A percentile compares a stretch with the other conserved stretches of the same genome.
Evolutionary conservation across 2,113 vertebrate species (phyloP).

Genomic region (Pteropus alecto): DNA sequence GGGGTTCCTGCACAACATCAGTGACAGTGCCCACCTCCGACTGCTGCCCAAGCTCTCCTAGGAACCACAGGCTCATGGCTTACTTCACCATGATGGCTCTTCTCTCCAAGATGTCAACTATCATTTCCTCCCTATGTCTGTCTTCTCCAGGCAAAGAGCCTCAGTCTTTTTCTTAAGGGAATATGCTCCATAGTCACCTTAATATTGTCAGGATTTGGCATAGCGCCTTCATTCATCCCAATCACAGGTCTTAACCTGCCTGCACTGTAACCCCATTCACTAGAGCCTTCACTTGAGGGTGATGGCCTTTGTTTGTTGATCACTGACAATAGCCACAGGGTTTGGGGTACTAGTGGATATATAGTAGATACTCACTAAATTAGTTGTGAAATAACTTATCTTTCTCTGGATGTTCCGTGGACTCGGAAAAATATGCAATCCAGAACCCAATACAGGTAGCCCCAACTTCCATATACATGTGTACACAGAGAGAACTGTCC

Average conservation of each 20-base stretch:
- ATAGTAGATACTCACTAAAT: neutral
- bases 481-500: neutral
- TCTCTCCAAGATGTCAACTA: neutral
- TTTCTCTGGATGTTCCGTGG: neutral
- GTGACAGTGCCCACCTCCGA: neutral
- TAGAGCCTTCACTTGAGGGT: neutral
- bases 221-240: neutral
- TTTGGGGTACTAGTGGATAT: neutral
- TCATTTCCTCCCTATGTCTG: neutral
- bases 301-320: neutral
- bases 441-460: neutral
- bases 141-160: neutral
- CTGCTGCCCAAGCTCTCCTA: neutral
- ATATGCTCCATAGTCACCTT: neutral
- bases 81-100: neutral
- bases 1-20: neutral
- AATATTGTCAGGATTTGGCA: neutral
- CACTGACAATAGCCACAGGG: neutral
- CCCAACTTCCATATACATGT: accelerated
- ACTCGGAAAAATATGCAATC: neutral
- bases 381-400: neutral
- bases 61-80: neutral
- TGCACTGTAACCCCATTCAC: neutral
- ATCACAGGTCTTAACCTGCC: neutral
- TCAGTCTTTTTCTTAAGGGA: neutral